phyloP scores from a whole-genome alignment of 2,113 vertebrate species.

The Irena cyanogastra region DNA sequence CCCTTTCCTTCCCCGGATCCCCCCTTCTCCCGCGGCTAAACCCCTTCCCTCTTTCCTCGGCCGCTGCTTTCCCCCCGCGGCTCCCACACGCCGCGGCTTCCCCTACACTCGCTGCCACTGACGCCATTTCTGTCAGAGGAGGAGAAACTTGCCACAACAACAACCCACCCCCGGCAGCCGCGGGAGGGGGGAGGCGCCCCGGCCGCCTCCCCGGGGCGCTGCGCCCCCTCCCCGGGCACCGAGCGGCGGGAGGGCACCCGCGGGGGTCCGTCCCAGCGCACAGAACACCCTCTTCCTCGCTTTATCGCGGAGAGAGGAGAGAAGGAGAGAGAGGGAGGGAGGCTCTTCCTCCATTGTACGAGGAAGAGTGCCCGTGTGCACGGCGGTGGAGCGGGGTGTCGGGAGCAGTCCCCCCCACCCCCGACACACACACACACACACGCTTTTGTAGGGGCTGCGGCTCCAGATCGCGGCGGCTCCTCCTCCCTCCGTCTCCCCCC shows the following conservation, averaged over 20 bases:
- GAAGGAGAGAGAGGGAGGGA: not conserved
- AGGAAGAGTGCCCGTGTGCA: not conserved
- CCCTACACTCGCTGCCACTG: constrained; percentile 62
- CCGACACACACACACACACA: not conserved
- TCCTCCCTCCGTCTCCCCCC: not conserved
- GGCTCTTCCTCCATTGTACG: constrained; percentile 31
- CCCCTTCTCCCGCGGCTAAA: not conserved
- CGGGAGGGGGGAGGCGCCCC: not conserved
- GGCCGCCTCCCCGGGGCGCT: not conserved
- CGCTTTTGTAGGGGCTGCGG: constrained; percentile 12
- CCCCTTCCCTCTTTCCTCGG: not conserved
- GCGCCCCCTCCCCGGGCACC: not conserved
- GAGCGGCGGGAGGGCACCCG: not conserved
- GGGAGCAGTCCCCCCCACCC: not conserved
- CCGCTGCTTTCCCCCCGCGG: not conserved
- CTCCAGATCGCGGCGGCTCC: not conserved
- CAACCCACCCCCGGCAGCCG: constrained; percentile 44
- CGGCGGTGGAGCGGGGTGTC: not conserved
- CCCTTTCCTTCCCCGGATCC: not conserved
- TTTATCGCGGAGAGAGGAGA: not conserved
- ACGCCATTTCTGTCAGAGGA: constrained; percentile 82
- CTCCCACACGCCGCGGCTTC: constrained; percentile 59
- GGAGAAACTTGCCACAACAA: constrained; percentile 73
- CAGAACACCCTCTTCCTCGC: not conserved
- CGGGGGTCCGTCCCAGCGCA: not conserved